Base-by-base conservation (phyloP, 2,113 vertebrate species). In the Apteryx mantelli region DNA sequence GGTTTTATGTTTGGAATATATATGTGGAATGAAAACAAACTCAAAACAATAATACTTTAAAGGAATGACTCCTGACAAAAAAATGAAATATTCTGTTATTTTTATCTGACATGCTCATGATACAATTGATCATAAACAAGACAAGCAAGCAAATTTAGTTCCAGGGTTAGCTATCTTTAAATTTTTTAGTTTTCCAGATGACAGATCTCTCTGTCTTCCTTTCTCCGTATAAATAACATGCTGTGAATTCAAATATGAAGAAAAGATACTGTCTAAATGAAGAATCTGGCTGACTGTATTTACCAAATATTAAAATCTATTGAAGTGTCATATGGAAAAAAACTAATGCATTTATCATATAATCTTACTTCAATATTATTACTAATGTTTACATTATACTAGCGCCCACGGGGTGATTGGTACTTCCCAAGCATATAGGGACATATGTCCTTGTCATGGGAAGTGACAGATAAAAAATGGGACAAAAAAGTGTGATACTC, bases 31-130 rank as follows among this genome's bases (percentile, higher is more conserved):
- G 85, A 84, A 94, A 94, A 36, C 7, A 76, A 91, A 89, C 36
- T 69, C 16, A 34, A 83, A 91, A 22, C 3, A 86, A 74, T 78
- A 61, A 30, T 61, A 84, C 13, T 88, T 85, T 82, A 84, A 96
- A 89, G 34, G n/a, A 93, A 86, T 91, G 20, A 81, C 53, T 95
- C 20, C 75, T 91, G 91, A 68, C 25, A 88, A 90, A 94, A 82
- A 6, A 2, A 0, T 70, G n/a, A 93, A 95, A 75, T 79, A 90
- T 82, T 95, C 0, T 16, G 20, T 77, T 70, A 75, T 73, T 97
- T 96, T 96, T 94, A 44, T 87, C 80, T 89, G 80, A 34, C 42
- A 55, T 80, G 50, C 15, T 89, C 13, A 48, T 81, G 58, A 66
- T 48, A 65, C 11, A 88, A 88, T 83, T 94, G 77, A 94, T 91